Base-by-base conservation (phyloP, 2,888 invertebrate genomes). In the Himalopsyche kuldschensis region DNA sequence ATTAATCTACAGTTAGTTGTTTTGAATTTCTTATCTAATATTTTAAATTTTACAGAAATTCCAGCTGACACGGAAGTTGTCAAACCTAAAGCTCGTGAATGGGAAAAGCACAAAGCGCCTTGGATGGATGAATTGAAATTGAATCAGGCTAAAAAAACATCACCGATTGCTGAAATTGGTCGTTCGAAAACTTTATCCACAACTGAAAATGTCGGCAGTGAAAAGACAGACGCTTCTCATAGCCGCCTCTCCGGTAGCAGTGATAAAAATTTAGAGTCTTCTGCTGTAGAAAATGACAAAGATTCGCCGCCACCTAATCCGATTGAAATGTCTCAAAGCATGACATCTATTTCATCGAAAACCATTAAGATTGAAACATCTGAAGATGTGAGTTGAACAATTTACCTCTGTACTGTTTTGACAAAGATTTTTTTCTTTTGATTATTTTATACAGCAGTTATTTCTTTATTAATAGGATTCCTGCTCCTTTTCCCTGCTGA, bases 121-220 rank as follows among this genome's bases (percentile, higher is more conserved):
- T 96, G 96, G 96, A 94, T 96, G 93, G 95, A 93, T 86, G 96
- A 96, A 88, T 92, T 96, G 86, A 96, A 96, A 88, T 92, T 95
- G 86, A 96, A 95, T 88, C 96, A 96, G 89, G 94, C 94, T 1
- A 94, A 93, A 89, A 93, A 94, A 87, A 93, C 93, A 27, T 92
- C 92, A 0, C 89, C 89, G 3, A 85, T 75, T 89, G 90, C 88
- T 83, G 88, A 88, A 3, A 86, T 88, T 0, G 89, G 89, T 84
- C 90, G 91, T 87, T 87, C 90, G 27, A 86, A 85, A 75, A 89
- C 90, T 4, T 89, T 88, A 87, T 91, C 87, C 85, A 88, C 86
- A 30, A 89, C 87, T 79, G 89, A 83, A 87, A 88, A 83, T 86
- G 87, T 75, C 35, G 79, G 75, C 47, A 79, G 32, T 17, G 86